Conservation (phyloP, 2,113 vertebrate species). For the Mastomys natalensis region DNA sequence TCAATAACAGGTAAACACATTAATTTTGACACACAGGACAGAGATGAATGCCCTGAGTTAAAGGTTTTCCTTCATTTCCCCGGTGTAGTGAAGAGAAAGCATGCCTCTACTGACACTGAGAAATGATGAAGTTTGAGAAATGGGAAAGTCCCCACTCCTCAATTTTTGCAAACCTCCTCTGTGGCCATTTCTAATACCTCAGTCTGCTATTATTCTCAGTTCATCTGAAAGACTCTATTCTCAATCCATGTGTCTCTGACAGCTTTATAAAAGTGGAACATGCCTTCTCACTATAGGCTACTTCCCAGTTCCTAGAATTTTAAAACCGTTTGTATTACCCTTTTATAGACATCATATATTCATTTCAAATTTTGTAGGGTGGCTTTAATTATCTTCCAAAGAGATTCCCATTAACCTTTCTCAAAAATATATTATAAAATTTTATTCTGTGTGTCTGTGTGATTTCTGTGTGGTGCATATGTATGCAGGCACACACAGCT, state of each 20-base stretch:
- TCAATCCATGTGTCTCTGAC: not conserved
- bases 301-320: not conserved
- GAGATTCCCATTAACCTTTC: not conserved
- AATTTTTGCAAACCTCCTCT: not conserved
- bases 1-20: slow-evolving; percentile 5
- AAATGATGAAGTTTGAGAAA: slow-evolving; percentile 16
- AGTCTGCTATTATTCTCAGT: not conserved
- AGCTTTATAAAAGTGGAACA: not conserved
- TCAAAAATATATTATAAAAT: not conserved
- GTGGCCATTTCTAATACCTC: not conserved
- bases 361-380: not conserved
- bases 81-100: not conserved
- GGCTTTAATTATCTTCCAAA: slow-evolving; percentile 25
- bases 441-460: not conserved
- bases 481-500: not conserved
- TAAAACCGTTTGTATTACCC: not conserved
- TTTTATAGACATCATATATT: slow-evolving; percentile 21
- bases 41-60: slow-evolving; percentile 7
- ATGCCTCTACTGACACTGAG: not conserved
- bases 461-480: not conserved
- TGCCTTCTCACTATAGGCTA: not conserved
- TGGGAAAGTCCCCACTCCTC: not conserved
- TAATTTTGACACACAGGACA: not conserved
- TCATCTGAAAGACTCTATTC: not conserved
- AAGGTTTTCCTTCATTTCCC: slow-evolving; percentile 37